phyloP scores from a whole-genome alignment of 2,888 invertebrate species.

The Lasioglossum morio region DNA sequence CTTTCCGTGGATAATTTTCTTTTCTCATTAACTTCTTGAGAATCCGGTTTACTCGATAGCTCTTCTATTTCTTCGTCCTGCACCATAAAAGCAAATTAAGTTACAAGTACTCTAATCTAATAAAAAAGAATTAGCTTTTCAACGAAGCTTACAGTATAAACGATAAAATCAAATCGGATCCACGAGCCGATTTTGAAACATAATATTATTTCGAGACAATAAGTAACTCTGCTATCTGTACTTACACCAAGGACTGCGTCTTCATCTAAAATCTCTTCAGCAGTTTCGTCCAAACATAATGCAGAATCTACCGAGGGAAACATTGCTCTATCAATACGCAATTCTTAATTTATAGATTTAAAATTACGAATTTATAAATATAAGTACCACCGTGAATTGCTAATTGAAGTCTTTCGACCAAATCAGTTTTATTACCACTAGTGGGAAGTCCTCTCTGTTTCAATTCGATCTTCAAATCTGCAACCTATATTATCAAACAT shows the following conservation, averaged over 20 bases:
- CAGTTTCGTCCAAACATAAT: constrained; percentile 86
- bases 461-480: constrained; percentile 93
- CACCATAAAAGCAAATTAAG: constrained; percentile 7
- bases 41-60: constrained; percentile 80
- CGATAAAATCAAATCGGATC: neutral
- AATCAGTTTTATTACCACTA: constrained; percentile 93
- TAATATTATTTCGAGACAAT: neutral
- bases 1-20: constrained; percentile 80
- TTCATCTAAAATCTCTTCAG: constrained; percentile 85
- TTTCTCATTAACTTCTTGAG: constrained; percentile 79
- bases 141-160: neutral
- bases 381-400: constrained; percentile 85
- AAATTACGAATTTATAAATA: constrained; percentile 34
- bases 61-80: constrained; percentile 84
- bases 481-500: constrained; percentile 88
- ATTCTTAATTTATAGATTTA: neutral
- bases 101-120: neutral
- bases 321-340: constrained; percentile 26
- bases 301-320: constrained; percentile 77
- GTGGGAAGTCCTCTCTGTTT: constrained; percentile 91
- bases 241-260: constrained; percentile 87
- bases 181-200: neutral
- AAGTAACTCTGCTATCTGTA: constrained; percentile 31
- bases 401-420: constrained; percentile 91
- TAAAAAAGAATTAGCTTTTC: neutral